Percentiles rank a stretch among this genome's conserved stretches.
phyloP scores from a whole-genome alignment of 2,797 vertebrate genomes.

The Mormyrops boulengeri region DNA sequence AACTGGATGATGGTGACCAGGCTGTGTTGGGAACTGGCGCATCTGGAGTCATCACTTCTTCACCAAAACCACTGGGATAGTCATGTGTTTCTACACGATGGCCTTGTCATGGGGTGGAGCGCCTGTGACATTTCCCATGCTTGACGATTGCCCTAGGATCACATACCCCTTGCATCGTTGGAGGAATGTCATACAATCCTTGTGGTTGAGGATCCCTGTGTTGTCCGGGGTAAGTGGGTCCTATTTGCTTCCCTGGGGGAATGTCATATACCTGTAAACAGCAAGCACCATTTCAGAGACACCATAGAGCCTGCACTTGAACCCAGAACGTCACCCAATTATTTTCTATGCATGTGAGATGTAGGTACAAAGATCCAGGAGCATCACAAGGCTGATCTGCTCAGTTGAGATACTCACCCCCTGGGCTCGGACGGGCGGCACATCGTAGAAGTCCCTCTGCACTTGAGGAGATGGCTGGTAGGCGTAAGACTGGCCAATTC shows the following conservation, averaged over 20 bases:
- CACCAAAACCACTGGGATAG: background rate
- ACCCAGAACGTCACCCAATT: background rate
- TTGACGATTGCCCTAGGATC: background rate
- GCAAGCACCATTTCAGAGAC: background rate
- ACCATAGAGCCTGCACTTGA: background rate
- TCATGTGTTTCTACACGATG: background rate
- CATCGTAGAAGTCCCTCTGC: conserved; percentile 83
- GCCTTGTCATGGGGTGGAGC: background rate
- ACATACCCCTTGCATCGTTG: conserved; percentile 75
- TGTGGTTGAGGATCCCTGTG: conserved; percentile 58
- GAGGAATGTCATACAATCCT: conserved; percentile 68
- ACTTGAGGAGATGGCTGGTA: conserved; percentile 73
- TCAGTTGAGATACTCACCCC: conserved; percentile 67
- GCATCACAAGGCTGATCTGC: background rate
- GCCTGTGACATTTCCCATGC: background rate
- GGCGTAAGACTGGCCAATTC: conserved; percentile 79
- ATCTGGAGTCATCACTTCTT: background rate
- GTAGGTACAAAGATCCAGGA: background rate
- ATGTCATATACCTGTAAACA: conserved; percentile 81
- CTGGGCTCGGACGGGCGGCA: conserved; percentile 76
- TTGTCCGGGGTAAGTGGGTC: conserved; percentile 46
- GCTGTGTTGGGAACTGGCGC: background rate
- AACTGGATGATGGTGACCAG: background rate
- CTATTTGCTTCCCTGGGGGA: conserved; percentile 68
- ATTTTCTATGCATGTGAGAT: background rate